A percentile compares a stretch with the other conserved stretches of the same genome.
phyloP scores from a whole-genome alignment of 2,888 invertebrate species.

The Volucella zonaria region DNA sequence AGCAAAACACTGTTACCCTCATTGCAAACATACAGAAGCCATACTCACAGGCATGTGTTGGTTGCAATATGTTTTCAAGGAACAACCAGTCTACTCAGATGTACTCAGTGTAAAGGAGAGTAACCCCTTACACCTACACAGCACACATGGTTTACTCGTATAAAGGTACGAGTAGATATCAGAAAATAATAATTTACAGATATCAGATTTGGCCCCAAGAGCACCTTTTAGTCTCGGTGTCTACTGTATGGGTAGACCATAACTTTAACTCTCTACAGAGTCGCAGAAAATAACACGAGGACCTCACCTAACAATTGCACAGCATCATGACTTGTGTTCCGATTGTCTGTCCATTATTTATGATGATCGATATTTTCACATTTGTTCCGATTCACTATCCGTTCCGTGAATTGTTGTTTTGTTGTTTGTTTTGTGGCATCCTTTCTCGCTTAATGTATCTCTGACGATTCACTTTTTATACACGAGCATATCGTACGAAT shows the following conservation, averaged over 20 bases:
- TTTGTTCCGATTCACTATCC: conserved; percentile 71
- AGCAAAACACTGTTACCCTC: no score
- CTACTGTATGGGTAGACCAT: not conserved
- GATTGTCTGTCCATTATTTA: conserved; percentile 71
- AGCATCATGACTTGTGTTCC: conserved; percentile 52
- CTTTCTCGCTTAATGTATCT: conserved; percentile 36
- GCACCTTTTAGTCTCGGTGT: conserved; percentile 16
- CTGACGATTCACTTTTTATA: conserved; percentile 45
- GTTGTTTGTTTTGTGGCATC: conserved; percentile 28
- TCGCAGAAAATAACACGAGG: not conserved
- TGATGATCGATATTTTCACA: conserved; percentile 72
- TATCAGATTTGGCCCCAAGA: conserved; percentile 56
- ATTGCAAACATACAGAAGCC: no score
- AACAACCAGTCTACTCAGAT: no score
- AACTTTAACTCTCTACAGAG: not conserved
- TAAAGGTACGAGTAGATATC: no score
- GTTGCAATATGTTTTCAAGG: no score
- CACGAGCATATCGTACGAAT: not conserved
- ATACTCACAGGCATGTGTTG: no score
- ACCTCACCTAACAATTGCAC: conserved; percentile 34
- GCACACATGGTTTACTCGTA: not conserved
- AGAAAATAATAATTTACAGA: conserved; percentile 64
- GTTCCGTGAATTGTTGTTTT: conserved; percentile 54
- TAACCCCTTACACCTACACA: no score
- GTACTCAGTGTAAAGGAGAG: no score